Conservation (phyloP, 2,113 vertebrate species). For the Oreochromis tanganicae region DNA sequence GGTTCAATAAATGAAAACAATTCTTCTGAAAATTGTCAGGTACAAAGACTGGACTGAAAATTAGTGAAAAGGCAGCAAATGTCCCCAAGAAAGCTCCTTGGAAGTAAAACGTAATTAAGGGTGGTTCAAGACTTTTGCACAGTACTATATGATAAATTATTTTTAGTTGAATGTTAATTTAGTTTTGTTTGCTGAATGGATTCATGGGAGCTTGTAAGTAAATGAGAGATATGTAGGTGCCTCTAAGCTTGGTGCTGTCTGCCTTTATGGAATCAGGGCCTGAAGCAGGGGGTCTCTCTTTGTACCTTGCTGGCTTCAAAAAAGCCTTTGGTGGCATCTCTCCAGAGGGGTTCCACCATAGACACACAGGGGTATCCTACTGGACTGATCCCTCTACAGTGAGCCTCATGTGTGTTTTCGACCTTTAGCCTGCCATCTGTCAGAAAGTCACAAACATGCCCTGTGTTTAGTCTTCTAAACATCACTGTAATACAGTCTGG, state of each 20-base stretch:
- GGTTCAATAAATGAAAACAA: not conserved
- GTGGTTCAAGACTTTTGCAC: not conserved
- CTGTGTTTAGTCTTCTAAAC: constrained; percentile 18
- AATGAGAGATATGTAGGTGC: constrained; percentile 21
- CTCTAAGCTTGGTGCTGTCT: constrained; percentile 6
- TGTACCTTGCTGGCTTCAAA: constrained; percentile 71
- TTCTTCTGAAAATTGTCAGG: not conserved
- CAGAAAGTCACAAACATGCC: constrained; percentile 15
- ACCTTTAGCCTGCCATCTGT: constrained; percentile 70
- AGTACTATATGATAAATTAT: not conserved
- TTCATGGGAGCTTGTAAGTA: constrained; percentile 1
- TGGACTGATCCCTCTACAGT: constrained; percentile 46
- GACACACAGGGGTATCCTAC: constrained; percentile 30
- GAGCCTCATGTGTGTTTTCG: constrained; percentile 54
- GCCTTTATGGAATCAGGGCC: constrained; percentile 24
- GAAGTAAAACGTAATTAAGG: not conserved
- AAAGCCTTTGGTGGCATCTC: constrained; percentile 47
- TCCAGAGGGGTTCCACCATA: constrained; percentile 31
- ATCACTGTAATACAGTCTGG: not conserved
- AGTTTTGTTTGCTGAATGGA: constrained; percentile 15
- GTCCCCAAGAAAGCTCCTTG: not conserved
- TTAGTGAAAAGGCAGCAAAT: not conserved
- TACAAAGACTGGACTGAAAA: not conserved
- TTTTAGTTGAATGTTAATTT: constrained; percentile 2
- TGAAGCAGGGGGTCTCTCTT: constrained; percentile 44